Base-by-base conservation (phyloP, 2,888 invertebrate species). In the Drosophila paracracens region DNA sequence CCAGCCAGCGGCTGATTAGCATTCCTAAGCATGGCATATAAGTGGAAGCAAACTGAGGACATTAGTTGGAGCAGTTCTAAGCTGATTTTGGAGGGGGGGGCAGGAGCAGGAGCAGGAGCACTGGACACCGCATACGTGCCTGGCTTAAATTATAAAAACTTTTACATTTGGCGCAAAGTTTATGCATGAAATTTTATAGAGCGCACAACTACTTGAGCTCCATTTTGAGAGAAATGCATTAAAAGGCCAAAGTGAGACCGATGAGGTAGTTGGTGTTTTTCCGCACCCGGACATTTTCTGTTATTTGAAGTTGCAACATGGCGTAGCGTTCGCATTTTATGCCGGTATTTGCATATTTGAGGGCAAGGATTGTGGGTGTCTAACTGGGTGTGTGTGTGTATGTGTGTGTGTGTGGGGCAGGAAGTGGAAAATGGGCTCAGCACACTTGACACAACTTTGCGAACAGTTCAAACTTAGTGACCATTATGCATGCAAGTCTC, bases 131-230 rank as follows among this genome's bases (percentile, higher is more conserved):
- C 75, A 85, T 81, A 90, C 90, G 89, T 89, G 88, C 86, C 75
- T 71, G 82, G 80, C 75, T 90, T 84, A 89, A 89, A 90, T 89
- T 90, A 89, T 88, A 77, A 75, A 90, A 90, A 82, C 80, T 88
- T 90, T 81, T 79, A 80, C 88, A 90, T 83, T 86, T 76, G 75
- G 70, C 56, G 70, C 53, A 88, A 89, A 89, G 83, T 89, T 89
- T 90, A 76, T 90, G 89, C 90, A 89, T 89, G 87, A 83, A 90
- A 86, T 90, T 88, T 86, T 87, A 86, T 81, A 77, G 89, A 75
- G 81, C 79, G 73, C 84, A 58, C 74, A 75, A 84, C 89, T 82
- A 87, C 86, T 87, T 83, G 76, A 84, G 79, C 83, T 81, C 63
- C 75, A 65, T 82, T 77, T 74, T 80, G 68, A 80, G 70, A 80